A percentile compares a stretch with the other conserved stretches of the same genome.
phyloP scores from a whole-genome alignment of 2,113 vertebrate genomes.

The Plectropomus leopardus region DNA sequence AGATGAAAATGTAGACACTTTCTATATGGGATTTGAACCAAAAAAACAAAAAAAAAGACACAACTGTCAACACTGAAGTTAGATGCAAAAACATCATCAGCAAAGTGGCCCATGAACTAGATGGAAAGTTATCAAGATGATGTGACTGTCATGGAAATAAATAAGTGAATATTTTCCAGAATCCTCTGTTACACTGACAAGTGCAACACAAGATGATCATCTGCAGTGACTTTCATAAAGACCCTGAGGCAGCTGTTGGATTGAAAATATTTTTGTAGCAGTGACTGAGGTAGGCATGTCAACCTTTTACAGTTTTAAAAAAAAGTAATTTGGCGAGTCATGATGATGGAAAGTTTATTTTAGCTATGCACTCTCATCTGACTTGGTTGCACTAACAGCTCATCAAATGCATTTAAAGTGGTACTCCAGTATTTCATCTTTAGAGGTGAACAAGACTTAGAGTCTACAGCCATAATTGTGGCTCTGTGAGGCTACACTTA shows the following conservation, averaged over 20 bases:
- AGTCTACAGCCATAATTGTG: background rate
- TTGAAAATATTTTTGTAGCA: background rate
- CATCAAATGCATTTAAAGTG: background rate
- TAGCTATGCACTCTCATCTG: background rate
- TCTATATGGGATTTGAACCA: background rate
- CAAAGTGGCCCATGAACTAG: background rate
- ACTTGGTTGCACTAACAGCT: background rate
- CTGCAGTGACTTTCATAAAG: background rate
- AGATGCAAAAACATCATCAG: background rate
- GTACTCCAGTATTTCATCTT: background rate
- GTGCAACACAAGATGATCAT: background rate
- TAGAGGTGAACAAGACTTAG: no score
- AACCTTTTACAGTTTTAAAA: no score
- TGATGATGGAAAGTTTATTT: background rate
- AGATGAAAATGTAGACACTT: background rate
- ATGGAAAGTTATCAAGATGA: background rate
- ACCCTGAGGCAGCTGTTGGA: conserved; percentile 7
- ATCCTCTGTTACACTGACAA: conserved; percentile 1
- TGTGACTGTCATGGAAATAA: conserved; percentile 5
- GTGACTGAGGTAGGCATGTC: background rate
- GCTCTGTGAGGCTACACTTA: background rate
- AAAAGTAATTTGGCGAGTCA: background rate
- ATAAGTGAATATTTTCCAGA: conserved; percentile 1
- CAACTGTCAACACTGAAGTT: background rate
- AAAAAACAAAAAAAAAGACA: no score